phyloP scores from a whole-genome alignment of 2,797 vertebrate genomes.

The Pangasius larnaudii region DNA sequence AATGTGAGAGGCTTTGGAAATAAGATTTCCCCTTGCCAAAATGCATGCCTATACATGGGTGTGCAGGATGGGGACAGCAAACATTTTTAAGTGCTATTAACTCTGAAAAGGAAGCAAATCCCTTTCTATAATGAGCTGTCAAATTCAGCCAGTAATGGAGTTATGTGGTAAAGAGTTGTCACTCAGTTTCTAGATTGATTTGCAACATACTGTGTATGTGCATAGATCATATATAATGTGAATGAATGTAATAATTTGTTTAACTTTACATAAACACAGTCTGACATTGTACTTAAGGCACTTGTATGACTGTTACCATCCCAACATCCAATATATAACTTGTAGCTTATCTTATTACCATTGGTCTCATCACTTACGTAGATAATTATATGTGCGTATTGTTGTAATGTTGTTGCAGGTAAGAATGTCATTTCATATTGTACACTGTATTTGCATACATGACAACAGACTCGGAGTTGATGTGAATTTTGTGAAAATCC shows the following conservation, averaged over 20 bases:
- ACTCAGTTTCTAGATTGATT: constrained; percentile 55
- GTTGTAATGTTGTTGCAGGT: not conserved
- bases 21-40: constrained; percentile 72
- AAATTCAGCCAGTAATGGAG: constrained; percentile 59
- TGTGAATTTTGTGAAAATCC: constrained; percentile 19
- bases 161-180: constrained; percentile 55
- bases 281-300: not conserved
- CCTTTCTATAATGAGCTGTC: constrained; percentile 73
- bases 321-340: not conserved
- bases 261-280: not conserved
- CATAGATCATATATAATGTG: constrained; percentile 7
- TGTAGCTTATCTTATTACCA: not conserved
- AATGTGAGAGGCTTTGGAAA: constrained; percentile 75
- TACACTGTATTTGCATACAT: not conserved
- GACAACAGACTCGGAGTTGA: not conserved
- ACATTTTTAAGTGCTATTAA: constrained; percentile 67
- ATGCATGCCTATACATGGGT: constrained; percentile 64
- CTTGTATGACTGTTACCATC: not conserved
- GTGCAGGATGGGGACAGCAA: constrained; percentile 64
- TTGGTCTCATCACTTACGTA: not conserved
- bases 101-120: constrained; percentile 69
- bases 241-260: not conserved
- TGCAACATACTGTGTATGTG: constrained; percentile 43
- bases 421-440: not conserved
- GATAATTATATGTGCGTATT: not conserved